Percentiles rank a stretch among this genome's conserved stretches.
These are phyloP conservation scores for Sternotherus odoratus DNA, from an alignment of 2,797 vertebrate genomes.

Conservation along the genomic window DNA sequence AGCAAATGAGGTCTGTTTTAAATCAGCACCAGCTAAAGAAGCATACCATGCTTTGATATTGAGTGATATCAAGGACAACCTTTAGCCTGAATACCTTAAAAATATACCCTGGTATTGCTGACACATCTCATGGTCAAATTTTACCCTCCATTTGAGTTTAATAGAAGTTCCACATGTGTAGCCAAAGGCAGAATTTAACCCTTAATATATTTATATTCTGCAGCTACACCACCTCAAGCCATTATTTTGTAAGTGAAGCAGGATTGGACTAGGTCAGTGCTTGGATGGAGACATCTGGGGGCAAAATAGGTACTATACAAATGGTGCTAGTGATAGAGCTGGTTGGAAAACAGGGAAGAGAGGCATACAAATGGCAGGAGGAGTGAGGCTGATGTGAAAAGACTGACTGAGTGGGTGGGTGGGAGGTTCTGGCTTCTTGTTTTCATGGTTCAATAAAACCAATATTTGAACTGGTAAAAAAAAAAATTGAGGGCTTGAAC, in stretches of 20 bases:
- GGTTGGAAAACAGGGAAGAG: background rate
- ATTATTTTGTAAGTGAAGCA: background rate
- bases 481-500: background rate
- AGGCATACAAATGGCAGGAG: background rate
- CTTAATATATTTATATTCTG: background rate
- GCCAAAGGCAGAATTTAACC: background rate
- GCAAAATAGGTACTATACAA: background rate
- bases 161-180: background rate
- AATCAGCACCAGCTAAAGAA: background rate
- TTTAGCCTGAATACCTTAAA: background rate
- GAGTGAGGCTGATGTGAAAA: background rate
- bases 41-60: background rate
- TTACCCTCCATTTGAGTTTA: background rate
- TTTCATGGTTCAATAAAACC: background rate
- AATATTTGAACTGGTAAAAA: background rate
- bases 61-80: background rate
- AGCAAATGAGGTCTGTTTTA: accelerated
- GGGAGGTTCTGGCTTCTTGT: background rate
- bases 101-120: accelerated
- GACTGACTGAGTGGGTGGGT: background rate
- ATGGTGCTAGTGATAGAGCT: background rate
- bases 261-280: background rate
- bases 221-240: background rate
- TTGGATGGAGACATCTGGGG: background rate
- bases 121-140: background rate